These are phyloP conservation scores for Rhizoglyphus robini DNA, from an alignment of 1,140 invertebrate genomes.

Conservation along the genomic window DNA sequence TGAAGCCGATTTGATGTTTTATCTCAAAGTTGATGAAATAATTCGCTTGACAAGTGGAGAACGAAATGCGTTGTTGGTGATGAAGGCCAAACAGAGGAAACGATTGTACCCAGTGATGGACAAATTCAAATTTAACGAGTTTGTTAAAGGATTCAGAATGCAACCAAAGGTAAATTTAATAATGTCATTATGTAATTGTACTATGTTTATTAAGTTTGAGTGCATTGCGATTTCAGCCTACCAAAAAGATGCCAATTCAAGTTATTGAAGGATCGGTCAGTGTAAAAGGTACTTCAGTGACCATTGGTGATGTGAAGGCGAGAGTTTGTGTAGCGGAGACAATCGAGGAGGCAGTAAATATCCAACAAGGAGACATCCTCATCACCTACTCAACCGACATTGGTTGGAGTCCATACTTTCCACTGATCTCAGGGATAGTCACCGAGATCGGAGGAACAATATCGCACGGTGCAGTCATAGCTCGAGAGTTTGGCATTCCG, in stretches of 20 bases:
- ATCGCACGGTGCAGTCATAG: conserved; percentile 75
- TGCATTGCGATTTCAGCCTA: too few relatives aligned
- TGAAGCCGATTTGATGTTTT: conserved; percentile 50
- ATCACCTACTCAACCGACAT: conserved; percentile 66
- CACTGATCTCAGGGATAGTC: conserved; percentile 58
- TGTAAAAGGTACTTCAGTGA: background rate
- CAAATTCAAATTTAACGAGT: conserved; percentile 47
- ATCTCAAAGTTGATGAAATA: conserved; percentile 52
- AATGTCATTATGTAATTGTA: background rate
- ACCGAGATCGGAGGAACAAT: conserved; percentile 72
- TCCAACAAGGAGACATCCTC: conserved; percentile 50
- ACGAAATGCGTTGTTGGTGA: conserved; percentile 43
- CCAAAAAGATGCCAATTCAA: background rate
- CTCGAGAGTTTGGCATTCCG: conserved; percentile 67
- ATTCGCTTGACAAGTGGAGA: conserved; percentile 39
- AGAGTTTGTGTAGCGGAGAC: background rate
- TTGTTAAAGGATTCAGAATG: conserved; percentile 38
- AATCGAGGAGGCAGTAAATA: background rate
- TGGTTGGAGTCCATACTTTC: conserved; percentile 75
- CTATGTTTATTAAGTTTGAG: too few relatives aligned
- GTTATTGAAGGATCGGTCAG: background rate
- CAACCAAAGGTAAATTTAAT: background rate
- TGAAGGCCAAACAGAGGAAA: conserved; percentile 48
- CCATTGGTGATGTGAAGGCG: background rate
- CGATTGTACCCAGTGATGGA: conserved; percentile 43